A percentile compares a stretch with the other conserved stretches of the same genome.
These are phyloP conservation scores for Neostethus bicornis DNA, from an alignment of 2,797 vertebrate genomes.

Conservation along the genomic window DNA sequence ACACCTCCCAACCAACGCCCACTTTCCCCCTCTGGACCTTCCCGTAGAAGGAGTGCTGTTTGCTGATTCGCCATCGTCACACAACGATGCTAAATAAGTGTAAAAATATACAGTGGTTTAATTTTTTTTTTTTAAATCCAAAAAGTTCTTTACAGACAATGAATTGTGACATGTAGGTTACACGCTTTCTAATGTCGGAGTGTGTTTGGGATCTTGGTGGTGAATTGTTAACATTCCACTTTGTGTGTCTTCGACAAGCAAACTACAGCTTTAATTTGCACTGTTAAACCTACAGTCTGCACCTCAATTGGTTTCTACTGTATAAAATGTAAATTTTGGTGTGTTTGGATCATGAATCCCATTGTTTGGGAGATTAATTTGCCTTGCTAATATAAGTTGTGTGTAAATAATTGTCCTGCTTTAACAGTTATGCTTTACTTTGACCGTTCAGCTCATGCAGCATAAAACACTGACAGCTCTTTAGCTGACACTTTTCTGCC, in stretches of 20 bases:
- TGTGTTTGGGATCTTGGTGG: slow-evolving; percentile 61
- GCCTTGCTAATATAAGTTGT: slow-evolving; percentile 76
- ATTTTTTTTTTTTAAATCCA: slow-evolving; percentile 18
- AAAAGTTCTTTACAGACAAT: slow-evolving; percentile 13
- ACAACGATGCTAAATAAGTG: slow-evolving; percentile 71
- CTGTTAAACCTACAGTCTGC: slow-evolving; percentile 81
- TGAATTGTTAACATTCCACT: slow-evolving; percentile 88
- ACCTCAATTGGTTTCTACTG: slow-evolving; percentile 78
- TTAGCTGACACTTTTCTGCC: slow-evolving; percentile 50
- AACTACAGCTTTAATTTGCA: slow-evolving; percentile 89
- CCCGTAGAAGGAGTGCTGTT: slow-evolving; percentile 64
- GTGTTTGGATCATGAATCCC: slow-evolving; percentile 65
- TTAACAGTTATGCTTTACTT: slow-evolving; percentile 75
- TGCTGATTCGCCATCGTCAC: slow-evolving; percentile 67
- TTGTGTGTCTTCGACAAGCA: slow-evolving; percentile 76
- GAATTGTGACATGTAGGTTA: slow-evolving; percentile 30
- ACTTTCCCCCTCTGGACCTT: slow-evolving; percentile 83
- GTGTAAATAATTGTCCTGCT: slow-evolving; percentile 90
- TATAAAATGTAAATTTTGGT: slow-evolving; percentile 69
- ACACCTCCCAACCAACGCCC: slow-evolving; percentile 51
- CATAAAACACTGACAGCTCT: slow-evolving; percentile 72
- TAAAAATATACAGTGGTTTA: slow-evolving; percentile 63
- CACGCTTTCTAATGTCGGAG: slow-evolving; percentile 22
- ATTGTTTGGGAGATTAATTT: slow-evolving; percentile 66
- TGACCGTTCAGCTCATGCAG: slow-evolving; percentile 62